Evolutionary conservation across 2,113 vertebrate genomes (phyloP).

Genomic region (Dolichallabes microphthalmus): DNA sequence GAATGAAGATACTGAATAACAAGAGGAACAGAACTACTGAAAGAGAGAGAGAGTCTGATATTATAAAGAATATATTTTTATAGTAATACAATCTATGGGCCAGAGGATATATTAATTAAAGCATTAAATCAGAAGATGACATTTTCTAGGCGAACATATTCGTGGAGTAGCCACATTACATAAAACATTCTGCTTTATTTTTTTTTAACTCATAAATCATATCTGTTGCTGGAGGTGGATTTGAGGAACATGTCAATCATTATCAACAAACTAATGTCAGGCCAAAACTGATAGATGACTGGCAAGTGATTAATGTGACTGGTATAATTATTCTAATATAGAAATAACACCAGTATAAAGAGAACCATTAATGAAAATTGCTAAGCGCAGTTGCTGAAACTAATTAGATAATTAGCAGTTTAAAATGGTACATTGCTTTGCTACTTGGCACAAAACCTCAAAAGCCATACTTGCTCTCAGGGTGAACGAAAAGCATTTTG

Average conservation of each 20-base stretch:
- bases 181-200: constrained; percentile 21
- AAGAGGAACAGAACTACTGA: background rate
- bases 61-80: no score
- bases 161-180: constrained; percentile 4
- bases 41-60: background rate
- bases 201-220: constrained; percentile 5
- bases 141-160: background rate
- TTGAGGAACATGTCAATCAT: constrained; percentile 6
- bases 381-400: constrained; percentile 20
- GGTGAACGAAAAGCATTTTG: constrained; percentile 12
- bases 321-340: constrained; percentile 21
- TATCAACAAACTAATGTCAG: background rate
- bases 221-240: background rate
- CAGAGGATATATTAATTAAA: constrained; percentile 34
- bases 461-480: background rate
- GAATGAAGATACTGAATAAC: background rate
- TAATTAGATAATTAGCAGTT: constrained; percentile 32
- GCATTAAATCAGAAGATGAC: background rate
- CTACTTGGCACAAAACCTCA: constrained; percentile 26
- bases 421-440: constrained; percentile 24
- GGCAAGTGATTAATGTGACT: background rate
- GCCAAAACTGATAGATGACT: background rate
- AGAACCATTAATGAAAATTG: constrained; percentile 26
- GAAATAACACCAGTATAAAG: constrained; percentile 24
- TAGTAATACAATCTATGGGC: constrained; percentile 40